phyloP scores from a whole-genome alignment of 2,113 vertebrate genomes.

The Ptilonorhynchus violaceus region DNA sequence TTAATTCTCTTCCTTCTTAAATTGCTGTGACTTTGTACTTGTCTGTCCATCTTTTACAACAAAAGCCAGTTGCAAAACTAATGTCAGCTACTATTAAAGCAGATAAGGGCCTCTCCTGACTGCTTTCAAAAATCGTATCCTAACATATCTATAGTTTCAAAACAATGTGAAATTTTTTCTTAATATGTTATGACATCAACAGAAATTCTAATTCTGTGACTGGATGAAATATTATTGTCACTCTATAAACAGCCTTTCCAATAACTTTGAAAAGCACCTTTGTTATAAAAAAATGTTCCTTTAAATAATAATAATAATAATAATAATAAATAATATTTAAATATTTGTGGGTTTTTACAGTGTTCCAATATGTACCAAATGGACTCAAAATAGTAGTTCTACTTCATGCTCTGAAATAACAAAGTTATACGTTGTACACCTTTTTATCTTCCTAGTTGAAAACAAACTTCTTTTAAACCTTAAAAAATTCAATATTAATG shows the following conservation, averaged over 20 bases:
- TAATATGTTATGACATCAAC: not conserved
- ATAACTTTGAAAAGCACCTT: not conserved
- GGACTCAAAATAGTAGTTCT: not conserved
- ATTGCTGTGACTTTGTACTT: not conserved
- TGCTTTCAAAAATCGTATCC: not conserved
- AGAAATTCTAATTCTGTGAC: not conserved
- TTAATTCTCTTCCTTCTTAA: not conserved
- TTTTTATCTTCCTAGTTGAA: not conserved
- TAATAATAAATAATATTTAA: not conserved
- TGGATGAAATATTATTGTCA: not conserved
- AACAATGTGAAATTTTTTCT: not conserved
- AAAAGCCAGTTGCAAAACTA: not conserved
- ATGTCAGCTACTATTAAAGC: not conserved
- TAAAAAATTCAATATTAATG: not conserved
- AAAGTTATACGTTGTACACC: not conserved
- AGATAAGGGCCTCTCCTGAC: not conserved
- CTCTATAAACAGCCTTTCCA: not conserved
- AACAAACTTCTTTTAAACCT: not conserved
- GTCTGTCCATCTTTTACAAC: not conserved
- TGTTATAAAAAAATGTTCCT: not conserved
- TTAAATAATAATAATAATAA: not conserved
- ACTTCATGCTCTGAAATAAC: not conserved
- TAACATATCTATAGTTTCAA: not conserved
- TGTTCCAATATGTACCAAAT: not conserved
- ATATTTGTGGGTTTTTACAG: not conserved